Conservation (phyloP, 1,140 invertebrate species). For the Caligus rogercresseyi region DNA sequence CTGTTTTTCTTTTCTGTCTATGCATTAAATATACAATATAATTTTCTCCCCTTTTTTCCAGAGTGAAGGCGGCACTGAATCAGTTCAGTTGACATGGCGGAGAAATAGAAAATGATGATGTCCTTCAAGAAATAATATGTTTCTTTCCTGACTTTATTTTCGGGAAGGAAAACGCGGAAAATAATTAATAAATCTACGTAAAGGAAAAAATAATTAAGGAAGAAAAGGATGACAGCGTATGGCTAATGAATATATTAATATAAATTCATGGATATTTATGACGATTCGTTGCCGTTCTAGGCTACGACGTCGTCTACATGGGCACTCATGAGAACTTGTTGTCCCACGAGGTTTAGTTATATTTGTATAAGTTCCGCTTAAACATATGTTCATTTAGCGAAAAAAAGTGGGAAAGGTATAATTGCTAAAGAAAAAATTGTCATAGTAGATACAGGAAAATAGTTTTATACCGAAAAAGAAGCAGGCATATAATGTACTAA, state of each 20-base stretch:
- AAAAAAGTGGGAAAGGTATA: too few relatives aligned
- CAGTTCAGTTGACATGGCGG: not conserved
- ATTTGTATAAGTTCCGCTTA: too few relatives aligned
- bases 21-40: not conserved
- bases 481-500: too few relatives aligned
- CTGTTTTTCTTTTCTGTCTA: too few relatives aligned
- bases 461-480: too few relatives aligned
- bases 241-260: not conserved
- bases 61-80: not conserved
- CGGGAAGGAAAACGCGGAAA: not conserved
- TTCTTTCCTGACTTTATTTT: not conserved
- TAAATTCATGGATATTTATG: not conserved
- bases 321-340: too few relatives aligned
- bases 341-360: too few relatives aligned
- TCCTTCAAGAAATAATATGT: not conserved
- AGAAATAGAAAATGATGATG: not conserved
- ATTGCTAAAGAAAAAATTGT: too few relatives aligned
- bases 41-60: not conserved
- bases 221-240: too few relatives aligned
- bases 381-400: too few relatives aligned
- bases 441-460: too few relatives aligned
- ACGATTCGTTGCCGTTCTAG: not conserved
- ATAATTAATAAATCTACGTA: not conserved
- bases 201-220: too few relatives aligned
- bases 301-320: not conserved